Conservation (phyloP, 2,888 invertebrate species). For the Drosophila eohydei region DNA sequence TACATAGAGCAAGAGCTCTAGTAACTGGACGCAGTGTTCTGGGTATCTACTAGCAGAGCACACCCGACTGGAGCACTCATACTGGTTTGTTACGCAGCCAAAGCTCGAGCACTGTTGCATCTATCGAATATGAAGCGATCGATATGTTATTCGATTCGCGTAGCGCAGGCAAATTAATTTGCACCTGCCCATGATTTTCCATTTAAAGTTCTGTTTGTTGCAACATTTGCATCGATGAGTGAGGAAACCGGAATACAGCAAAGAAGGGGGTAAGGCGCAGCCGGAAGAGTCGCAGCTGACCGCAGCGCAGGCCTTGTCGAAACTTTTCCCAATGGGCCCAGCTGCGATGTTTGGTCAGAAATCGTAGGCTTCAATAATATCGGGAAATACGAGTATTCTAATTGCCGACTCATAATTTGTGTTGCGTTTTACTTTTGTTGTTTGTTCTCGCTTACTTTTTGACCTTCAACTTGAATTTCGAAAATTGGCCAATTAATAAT, state of each 20-base stretch:
- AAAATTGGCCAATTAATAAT: conserved; percentile 79
- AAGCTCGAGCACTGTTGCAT: not conserved
- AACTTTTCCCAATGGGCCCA: conserved; percentile 39
- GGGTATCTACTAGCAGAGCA: not conserved
- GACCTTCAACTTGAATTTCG: conserved; percentile 78
- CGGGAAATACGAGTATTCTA: conserved; percentile 52
- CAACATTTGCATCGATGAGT: too few species aligned
- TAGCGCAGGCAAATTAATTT: not conserved
- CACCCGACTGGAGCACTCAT: not conserved
- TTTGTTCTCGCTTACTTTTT: conserved; percentile 53
- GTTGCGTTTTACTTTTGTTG: conserved; percentile 23
- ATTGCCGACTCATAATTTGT: conserved; percentile 62
- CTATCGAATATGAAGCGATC: not conserved
- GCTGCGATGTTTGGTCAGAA: conserved; percentile 12
- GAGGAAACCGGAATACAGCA: not conserved
- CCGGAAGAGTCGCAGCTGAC: conserved; percentile 40
- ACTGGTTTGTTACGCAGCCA: not conserved
- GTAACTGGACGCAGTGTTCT: not conserved
- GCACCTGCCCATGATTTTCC: conserved; percentile 37
- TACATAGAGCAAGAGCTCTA: not conserved
- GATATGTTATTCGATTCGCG: not conserved
- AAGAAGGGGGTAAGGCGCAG: conserved; percentile 10
- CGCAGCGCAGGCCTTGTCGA: conserved; percentile 41
- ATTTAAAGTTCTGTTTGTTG: not conserved
- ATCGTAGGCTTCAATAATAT: conserved; percentile 31